Conservation (phyloP, 2,797 vertebrate species). For the Rhincodon typus region DNA sequence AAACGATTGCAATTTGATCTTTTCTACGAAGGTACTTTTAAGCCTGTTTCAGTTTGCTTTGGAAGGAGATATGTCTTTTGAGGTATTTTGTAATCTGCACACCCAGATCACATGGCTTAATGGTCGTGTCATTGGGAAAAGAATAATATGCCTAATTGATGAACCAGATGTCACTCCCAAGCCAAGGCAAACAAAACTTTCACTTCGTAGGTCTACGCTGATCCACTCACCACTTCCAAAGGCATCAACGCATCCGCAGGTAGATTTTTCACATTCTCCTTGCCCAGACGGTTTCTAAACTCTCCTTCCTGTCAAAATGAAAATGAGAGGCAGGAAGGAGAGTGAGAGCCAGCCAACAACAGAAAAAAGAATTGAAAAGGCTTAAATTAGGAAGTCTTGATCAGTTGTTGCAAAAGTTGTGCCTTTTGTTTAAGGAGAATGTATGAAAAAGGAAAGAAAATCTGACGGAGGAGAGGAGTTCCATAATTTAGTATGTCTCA, state of each 20-base stretch:
- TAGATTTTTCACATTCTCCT: neutral
- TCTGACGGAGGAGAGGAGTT: neutral
- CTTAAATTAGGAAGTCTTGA: neutral
- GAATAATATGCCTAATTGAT: neutral
- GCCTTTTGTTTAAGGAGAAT: no score
- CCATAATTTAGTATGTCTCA: neutral
- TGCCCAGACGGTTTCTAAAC: neutral
- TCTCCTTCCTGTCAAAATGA: neutral
- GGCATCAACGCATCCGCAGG: neutral
- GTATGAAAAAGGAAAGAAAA: neutral
- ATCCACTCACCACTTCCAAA: neutral
- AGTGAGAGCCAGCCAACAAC: neutral
- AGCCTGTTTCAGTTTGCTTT: neutral
- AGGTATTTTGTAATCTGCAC: neutral
- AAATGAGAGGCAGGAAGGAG: neutral
- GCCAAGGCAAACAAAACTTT: neutral
- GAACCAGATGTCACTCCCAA: neutral
- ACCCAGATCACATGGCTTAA: neutral
- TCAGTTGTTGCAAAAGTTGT: neutral
- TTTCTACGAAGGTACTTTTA: neutral
- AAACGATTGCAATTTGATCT: neutral
- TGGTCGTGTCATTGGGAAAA: neutral
- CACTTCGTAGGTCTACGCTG: neutral
- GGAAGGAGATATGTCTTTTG: neutral
- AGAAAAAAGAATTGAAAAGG: neutral